phyloP scores from a whole-genome alignment of 2,797 vertebrate species.

The Serranus cabrilla region DNA sequence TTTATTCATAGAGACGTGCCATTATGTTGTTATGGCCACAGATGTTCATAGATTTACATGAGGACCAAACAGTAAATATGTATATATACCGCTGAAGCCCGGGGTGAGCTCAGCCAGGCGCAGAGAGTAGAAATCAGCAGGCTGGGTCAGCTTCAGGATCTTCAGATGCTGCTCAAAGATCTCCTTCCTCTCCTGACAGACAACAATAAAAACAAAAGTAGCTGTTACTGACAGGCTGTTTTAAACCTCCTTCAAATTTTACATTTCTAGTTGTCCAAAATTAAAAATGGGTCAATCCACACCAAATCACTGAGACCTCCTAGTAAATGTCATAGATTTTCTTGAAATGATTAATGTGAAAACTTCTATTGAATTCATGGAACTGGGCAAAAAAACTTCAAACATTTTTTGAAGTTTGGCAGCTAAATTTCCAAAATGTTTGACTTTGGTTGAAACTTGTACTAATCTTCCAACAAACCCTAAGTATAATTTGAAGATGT shows the following conservation, averaged over 20 bases:
- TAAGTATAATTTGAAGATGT: no score
- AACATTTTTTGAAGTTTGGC: no score
- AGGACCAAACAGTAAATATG: neutral
- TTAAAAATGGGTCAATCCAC: no score
- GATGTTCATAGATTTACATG: slow-evolving; percentile 22
- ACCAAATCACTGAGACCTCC: no score
- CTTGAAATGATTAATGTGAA: no score
- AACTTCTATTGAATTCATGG: no score
- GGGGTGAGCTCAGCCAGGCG: slow-evolving; percentile 96
- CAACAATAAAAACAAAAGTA: neutral
- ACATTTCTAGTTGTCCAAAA: neutral
- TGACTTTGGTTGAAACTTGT: no score
- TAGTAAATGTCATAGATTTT: no score
- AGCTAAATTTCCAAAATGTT: no score
- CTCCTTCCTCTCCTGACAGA: slow-evolving; percentile 93
- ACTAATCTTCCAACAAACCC: no score
- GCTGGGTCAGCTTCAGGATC: slow-evolving; percentile 92
- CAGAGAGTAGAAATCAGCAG: slow-evolving; percentile 92
- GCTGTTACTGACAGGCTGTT: neutral
- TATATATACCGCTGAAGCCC: slow-evolving; percentile 93
- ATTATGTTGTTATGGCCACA: neutral
- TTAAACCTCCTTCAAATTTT: neutral
- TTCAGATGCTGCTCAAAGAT: slow-evolving; percentile 98
- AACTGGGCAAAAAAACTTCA: no score
- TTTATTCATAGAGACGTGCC: neutral